Conservation (phyloP, 2,797 vertebrate species). For the Hippopotamyrus pictus region DNA sequence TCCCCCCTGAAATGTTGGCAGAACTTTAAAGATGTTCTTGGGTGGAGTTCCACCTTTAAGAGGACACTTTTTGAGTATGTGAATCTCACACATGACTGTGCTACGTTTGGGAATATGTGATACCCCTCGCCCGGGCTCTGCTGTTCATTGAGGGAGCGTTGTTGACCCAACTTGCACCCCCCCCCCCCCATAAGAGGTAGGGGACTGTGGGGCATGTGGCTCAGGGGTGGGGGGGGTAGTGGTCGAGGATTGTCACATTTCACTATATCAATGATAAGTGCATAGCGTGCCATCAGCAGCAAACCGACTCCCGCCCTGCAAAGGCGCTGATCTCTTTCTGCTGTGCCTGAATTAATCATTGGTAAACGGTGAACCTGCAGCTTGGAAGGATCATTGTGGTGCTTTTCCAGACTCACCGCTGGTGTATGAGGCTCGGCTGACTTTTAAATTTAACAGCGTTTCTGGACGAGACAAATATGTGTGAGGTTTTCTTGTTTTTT, state of each 20-base stretch:
- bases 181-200: background rate
- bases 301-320: background rate
- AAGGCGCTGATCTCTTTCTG: background rate
- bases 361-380: background rate
- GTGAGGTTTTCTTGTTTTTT: background rate
- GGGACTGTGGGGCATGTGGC: background rate
- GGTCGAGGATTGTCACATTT: background rate
- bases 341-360: constrained; percentile 2
- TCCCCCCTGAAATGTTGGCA: background rate
- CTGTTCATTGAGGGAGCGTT: background rate
- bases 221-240: background rate
- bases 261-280: background rate
- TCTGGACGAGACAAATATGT: background rate
- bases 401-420: background rate
- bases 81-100: background rate
- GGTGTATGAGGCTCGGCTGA: background rate
- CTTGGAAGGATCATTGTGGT: background rate
- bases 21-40: background rate
- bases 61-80: background rate
- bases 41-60: background rate
- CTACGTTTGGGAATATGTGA: background rate
- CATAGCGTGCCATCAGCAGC: background rate
- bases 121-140: background rate
- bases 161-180: background rate
- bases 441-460: background rate